Percentiles rank a stretch among this genome's conserved stretches.
Evolutionary conservation across 1,140 invertebrate genomes (phyloP).

Genomic region (Panulirus ornatus): DNA sequence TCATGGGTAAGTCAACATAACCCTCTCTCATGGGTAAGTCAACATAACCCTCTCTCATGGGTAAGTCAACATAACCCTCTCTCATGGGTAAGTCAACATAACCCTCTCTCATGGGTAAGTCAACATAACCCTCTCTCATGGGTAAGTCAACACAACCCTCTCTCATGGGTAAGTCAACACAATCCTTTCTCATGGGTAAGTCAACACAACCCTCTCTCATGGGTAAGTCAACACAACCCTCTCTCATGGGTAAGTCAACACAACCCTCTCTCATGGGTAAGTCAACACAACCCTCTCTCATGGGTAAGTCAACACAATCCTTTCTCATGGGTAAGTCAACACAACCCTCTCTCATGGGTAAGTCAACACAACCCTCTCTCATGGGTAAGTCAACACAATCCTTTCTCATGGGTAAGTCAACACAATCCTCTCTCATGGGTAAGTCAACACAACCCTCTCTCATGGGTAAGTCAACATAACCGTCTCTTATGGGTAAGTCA

Average conservation of each 20-base stretch:
- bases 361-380: neutral
- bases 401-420: neutral
- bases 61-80: neutral
- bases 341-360: neutral
- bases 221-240: neutral
- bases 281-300: too few relatives aligned
- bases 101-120: too few relatives aligned
- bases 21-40: neutral
- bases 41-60: too few relatives aligned
- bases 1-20: neutral
- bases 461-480: too few relatives aligned
- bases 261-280: too few relatives aligned
- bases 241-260: neutral
- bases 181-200: neutral
- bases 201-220: neutral
- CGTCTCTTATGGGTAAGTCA: too few relatives aligned
- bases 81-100: too few relatives aligned
- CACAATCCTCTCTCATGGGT: neutral
- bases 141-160: too few relatives aligned
- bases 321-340: too few relatives aligned
- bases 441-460: neutral
- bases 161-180: neutral
- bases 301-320: too few relatives aligned
- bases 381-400: neutral
- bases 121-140: too few relatives aligned